Conservation (phyloP, 1,140 invertebrate genomes). For the Orius insidiosus region DNA sequence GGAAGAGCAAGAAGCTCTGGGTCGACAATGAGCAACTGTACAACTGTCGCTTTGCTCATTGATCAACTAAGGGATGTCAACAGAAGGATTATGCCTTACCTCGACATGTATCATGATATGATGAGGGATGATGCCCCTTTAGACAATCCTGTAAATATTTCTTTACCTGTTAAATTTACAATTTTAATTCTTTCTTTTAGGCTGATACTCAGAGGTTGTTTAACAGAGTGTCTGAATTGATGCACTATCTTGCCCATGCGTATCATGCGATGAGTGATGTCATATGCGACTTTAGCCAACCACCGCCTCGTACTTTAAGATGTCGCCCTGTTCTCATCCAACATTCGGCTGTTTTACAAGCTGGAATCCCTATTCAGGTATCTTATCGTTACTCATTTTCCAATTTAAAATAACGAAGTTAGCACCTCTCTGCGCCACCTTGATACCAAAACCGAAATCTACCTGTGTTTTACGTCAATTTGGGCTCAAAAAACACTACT, state of each 20-base stretch:
- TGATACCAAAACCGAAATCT: too few relatives aligned
- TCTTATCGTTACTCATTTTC: too few relatives aligned
- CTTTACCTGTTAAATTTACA: too few relatives aligned
- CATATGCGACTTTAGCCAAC: slow-evolving; percentile 46
- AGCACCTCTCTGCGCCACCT: too few relatives aligned
- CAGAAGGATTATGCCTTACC: slow-evolving; percentile 39
- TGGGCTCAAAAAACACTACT: too few relatives aligned
- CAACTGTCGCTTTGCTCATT: slow-evolving; percentile 39
- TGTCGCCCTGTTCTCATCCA: slow-evolving; percentile 57
- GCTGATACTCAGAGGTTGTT: slow-evolving; percentile 42
- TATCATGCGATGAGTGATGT: slow-evolving; percentile 78
- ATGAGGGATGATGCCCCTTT: slow-evolving; percentile 39
- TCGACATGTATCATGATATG: slow-evolving; percentile 38
- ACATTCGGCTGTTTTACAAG: slow-evolving; percentile 39
- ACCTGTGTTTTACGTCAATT: too few relatives aligned
- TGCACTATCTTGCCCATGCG: slow-evolving; percentile 71
- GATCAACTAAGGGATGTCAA: slow-evolving; percentile 38
- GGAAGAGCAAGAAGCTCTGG: not conserved
- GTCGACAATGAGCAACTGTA: slow-evolving; percentile 19
- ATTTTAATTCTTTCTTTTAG: slow-evolving; percentile 27
- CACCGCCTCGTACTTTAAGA: slow-evolving; percentile 48
- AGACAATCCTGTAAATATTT: slow-evolving; percentile 31
- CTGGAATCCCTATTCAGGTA: slow-evolving; percentile 46
- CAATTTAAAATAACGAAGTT: too few relatives aligned
- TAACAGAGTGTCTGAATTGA: slow-evolving; percentile 52